These are phyloP conservation scores for Platerodrilus igneus DNA, from an alignment of 2,888 invertebrate genomes.

Conservation along the genomic window DNA sequence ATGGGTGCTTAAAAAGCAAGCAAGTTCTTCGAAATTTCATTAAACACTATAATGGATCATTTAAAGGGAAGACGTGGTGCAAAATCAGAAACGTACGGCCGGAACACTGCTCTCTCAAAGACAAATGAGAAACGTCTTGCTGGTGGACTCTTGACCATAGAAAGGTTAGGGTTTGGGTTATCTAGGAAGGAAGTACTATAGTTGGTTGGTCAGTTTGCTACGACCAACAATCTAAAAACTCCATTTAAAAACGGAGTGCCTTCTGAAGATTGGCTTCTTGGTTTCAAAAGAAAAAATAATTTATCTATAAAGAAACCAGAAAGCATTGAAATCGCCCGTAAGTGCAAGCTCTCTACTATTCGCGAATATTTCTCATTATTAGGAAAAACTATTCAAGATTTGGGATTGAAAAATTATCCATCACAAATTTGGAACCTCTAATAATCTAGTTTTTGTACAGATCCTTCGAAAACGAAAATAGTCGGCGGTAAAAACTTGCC, in stretches of 20 bases:
- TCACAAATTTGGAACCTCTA: slow-evolving; percentile 29
- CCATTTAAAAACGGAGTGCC: slow-evolving; percentile 30
- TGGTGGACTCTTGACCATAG: no score
- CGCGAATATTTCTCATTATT: slow-evolving; percentile 21
- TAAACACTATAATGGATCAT: no score
- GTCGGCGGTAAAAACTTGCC: slow-evolving; percentile 20
- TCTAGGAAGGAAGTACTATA: slow-evolving; percentile 35
- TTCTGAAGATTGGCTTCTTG: slow-evolving; percentile 31
- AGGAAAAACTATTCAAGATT: slow-evolving; percentile 22
- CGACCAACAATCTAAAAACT: slow-evolving; percentile 27
- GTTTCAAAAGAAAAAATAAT: slow-evolving; percentile 27
- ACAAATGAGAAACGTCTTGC: no score
- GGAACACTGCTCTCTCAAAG: no score
- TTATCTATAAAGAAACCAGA: slow-evolving; percentile 29
- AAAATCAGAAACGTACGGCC: no score
- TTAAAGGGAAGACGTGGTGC: no score
- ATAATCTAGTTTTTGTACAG: slow-evolving; percentile 16
- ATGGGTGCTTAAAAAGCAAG: no score
- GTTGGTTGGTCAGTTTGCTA: slow-evolving; percentile 31
- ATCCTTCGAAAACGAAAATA: slow-evolving; percentile 25
- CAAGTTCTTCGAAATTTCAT: no score
- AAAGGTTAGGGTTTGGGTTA: slow-evolving; percentile 38
- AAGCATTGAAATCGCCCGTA: slow-evolving; percentile 27
- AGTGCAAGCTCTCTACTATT: slow-evolving; percentile 27
- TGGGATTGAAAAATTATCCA: slow-evolving; percentile 29